A percentile compares a stretch with the other conserved stretches of the same genome.
phyloP scores from a whole-genome alignment of 1,140 invertebrate species.

The Varroa destructor region DNA sequence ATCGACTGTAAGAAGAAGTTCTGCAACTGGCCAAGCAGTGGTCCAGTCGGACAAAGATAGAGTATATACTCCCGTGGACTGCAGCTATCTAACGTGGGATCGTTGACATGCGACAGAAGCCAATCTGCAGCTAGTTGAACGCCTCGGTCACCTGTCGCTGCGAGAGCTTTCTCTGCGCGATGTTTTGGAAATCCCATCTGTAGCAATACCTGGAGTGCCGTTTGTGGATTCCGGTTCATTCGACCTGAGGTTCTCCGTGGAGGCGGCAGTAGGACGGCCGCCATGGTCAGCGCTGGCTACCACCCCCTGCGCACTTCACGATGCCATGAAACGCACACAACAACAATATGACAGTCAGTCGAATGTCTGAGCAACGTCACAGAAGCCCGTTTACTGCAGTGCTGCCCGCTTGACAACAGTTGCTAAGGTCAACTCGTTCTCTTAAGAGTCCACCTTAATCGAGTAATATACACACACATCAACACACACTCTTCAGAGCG shows the following conservation, averaged over 20 bases:
- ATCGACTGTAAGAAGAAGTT: constrained; percentile 67
- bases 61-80: constrained; percentile 66
- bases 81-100: constrained; percentile 58
- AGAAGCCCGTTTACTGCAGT: too few species aligned
- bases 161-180: constrained; percentile 72
- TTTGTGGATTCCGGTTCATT: constrained; percentile 56
- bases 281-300: constrained; percentile 36
- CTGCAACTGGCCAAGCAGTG: constrained; percentile 53
- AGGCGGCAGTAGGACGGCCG: constrained; percentile 55
- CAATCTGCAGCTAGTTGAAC: constrained; percentile 75
- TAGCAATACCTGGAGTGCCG: constrained; percentile 60
- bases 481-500: too few species aligned
- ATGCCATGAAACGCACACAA: too few species aligned
- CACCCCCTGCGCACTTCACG: constrained; percentile 10
- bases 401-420: too few species aligned
- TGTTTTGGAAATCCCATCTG: constrained; percentile 75
- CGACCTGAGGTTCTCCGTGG: constrained; percentile 44
- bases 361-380: too few species aligned
- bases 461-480: too few species aligned
- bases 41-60: constrained; percentile 66
- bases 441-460: too few species aligned
- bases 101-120: constrained; percentile 69
- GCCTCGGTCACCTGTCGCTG: constrained; percentile 67
- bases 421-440: too few species aligned
- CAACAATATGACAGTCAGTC: too few species aligned